Evolutionary conservation across 2,888 invertebrate species (phyloP), one percentile per base, ranked within the genome.

Genomic region (Melieria picta): DNA sequence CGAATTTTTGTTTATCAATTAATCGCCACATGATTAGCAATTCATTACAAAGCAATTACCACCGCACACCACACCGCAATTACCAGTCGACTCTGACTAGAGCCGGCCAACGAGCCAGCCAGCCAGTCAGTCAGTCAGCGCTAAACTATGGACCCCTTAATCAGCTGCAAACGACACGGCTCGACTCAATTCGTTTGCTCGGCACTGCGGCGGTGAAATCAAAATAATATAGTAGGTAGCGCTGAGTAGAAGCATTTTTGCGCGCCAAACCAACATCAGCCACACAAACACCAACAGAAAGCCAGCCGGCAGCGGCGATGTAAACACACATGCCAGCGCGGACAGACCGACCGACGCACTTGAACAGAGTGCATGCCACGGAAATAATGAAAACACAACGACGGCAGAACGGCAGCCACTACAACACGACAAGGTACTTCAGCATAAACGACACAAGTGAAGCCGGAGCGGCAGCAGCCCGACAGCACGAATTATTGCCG

Each of bases 401-500:
- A 11, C 63, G 47, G 46, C n/a, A 42, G 52, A 16, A 47, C 42
- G 64, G 4, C 52, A 66, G 30, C 6, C 30, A 58, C n/a, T 48
- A n/a, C n/a, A 50, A 67, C 42, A 48, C 30, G 60, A 67, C 47
- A 67, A 60, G 13, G 7, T 16, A 43, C 50, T 5, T 13, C 13
- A 48, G n/a, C 13, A n/a, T 13, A 10, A 13, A 11, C 62, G 30
- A 16, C 5, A n/a, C 16, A 13, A 10, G 3, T 7, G 13, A 45
- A 5, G 30, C 30, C 30, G 30, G 30, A 30, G 30, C 4, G 4
- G 30, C 7, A 67, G 43, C 10, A 55, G 45, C 7, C 30, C 3
- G 5, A 5, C 45, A 55, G 63, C 10, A 72, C 64, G 72, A 72
- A 60, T 65, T 68, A 72, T 72, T 72, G 55, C 68, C 52, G 57